A percentile compares a stretch with the other conserved stretches of the same genome.
Evolutionary conservation across 1,140 invertebrate species (phyloP).

Genomic region (Caenorhabditis brenneri): DNA sequence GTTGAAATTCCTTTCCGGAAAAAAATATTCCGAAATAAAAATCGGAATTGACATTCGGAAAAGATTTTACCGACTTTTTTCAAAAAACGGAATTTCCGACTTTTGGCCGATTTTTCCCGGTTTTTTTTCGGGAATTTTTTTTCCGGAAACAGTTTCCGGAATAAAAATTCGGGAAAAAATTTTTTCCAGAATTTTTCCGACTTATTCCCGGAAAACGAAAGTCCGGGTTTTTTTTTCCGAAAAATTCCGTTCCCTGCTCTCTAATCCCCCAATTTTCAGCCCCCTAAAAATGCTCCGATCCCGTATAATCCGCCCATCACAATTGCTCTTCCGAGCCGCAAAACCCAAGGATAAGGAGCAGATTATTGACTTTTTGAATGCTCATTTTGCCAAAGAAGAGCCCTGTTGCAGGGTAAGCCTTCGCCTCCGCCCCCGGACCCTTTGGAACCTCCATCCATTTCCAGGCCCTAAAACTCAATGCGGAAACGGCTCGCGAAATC

Average conservation of each 20-base stretch:
- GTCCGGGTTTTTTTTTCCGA: background rate
- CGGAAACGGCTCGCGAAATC: background rate
- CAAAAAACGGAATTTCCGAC: too few relatives aligned
- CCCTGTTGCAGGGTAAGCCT: background rate
- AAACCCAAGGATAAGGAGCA: conserved; percentile 10
- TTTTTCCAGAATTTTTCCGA: too few relatives aligned
- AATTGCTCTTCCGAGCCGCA: conserved; percentile 4
- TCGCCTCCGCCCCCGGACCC: background rate
- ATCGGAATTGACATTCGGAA: too few relatives aligned
- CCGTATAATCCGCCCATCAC: background rate
- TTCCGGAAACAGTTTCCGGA: too few relatives aligned
- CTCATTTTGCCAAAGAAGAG: conserved; percentile 12
- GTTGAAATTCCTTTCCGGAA: too few relatives aligned
- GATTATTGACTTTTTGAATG: background rate
- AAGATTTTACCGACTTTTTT: too few relatives aligned
- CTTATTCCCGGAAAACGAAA: too few relatives aligned
- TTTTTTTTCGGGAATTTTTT: too few relatives aligned
- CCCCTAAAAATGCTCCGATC: background rate
- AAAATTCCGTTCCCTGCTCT: too few relatives aligned
- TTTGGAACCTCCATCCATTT: background rate
- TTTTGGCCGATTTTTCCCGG: too few relatives aligned
- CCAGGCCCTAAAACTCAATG: background rate
- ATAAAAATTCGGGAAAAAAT: too few relatives aligned
- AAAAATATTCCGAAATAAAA: too few relatives aligned
- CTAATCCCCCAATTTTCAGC: background rate